Evolutionary conservation across 1,140 invertebrate genomes (phyloP).

Genomic region (Formica selysi): DNA sequence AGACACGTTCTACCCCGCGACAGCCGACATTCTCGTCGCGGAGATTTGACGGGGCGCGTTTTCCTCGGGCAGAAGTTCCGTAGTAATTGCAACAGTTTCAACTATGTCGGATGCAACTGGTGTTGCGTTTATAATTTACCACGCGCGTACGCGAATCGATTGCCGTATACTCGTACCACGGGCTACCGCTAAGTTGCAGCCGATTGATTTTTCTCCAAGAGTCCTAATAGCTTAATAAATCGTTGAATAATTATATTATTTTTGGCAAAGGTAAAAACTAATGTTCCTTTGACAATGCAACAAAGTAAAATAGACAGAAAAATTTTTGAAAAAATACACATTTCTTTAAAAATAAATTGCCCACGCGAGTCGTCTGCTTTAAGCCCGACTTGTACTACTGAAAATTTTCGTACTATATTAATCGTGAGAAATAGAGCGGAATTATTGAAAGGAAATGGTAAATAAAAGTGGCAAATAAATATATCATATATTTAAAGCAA

Average conservation of each 20-base stretch:
- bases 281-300: background rate
- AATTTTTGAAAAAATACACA: background rate
- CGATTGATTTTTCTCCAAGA: slow-evolving; percentile 52
- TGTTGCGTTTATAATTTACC: slow-evolving; percentile 63
- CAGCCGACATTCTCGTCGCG: slow-evolving; percentile 57
- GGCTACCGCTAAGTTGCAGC: slow-evolving; percentile 54
- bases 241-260: background rate
- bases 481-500: no score
- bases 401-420: background rate
- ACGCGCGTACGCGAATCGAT: slow-evolving; percentile 45
- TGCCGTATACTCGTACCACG: slow-evolving; percentile 5
- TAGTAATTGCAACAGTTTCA: slow-evolving; percentile 51
- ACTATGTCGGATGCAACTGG: slow-evolving; percentile 69
- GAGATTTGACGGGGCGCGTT: slow-evolving; percentile 68
- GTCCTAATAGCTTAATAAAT: slow-evolving; percentile 16
- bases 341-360: background rate
- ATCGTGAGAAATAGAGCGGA: no score
- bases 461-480: no score
- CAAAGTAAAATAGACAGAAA: background rate
- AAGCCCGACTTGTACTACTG: background rate
- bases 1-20: slow-evolving; percentile 68
- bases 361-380: background rate
- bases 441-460: no score
- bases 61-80: slow-evolving; percentile 67
- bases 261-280: background rate